Evolutionary conservation across 2,888 invertebrate genomes (phyloP), one percentile per base, ranked within the genome.

Genomic region (Pollenia angustigena): DNA sequence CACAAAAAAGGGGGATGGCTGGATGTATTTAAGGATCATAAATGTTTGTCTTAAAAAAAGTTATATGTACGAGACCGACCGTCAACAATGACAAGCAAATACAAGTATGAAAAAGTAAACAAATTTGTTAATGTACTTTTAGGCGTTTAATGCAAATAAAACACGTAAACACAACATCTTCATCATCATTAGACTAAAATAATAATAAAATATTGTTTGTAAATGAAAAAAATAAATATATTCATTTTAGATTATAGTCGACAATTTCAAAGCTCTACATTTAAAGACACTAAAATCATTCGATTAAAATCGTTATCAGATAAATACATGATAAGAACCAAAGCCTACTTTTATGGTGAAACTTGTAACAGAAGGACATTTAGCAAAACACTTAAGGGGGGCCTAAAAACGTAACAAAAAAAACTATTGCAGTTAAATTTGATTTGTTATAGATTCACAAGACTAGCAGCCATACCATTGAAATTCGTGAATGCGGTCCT

Each of bases 51-150:
- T 23, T 6, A 44, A 68, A 60, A 66, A 60, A 52, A 56, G 54
- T 32, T 32, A 32, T 42, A 42, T 62, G 1, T 23, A 64, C 2
- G 48, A 23, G 32, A 50, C 42, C 48, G 32, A 50, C 42, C 48
- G 68, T 18, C 69, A 52, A 44, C 40, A 84, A 50, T 66, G 68
- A n/a, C 74, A 68, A 50, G 58, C 8, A 62, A 16, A 79, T 58
- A 40, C 2, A 18, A 16, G 18, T 50, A 50, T 52, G 62, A 68
- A 66, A 69, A 56, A 83, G 62, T 69, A 87, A 87, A 87, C 84
- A 87, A 87, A 87, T 87, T 87, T 87, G 81, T 84, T 87, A 87
- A 87, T 87, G 87, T 87, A 81, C 87, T 87, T 87, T 84, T 84
- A 87, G 87, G 87, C 84, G 84, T 84, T 84, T 54, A 60, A 72